Evolutionary conservation across 2,113 vertebrate genomes (phyloP).

Genomic region (Ochotona curzoniae): DNA sequence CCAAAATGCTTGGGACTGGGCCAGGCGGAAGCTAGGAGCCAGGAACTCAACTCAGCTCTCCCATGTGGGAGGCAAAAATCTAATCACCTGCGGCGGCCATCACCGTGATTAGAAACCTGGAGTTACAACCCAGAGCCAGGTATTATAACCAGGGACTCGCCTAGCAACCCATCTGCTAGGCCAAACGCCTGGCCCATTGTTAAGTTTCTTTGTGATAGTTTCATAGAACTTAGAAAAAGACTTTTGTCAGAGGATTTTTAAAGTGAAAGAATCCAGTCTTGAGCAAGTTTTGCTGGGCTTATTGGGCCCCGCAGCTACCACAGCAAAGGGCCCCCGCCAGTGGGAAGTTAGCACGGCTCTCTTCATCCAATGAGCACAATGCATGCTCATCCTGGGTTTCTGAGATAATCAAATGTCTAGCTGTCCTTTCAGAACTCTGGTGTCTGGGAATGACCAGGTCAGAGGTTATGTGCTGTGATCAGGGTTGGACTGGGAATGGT

Average conservation of each 20-base stretch:
- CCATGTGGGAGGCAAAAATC: too few relatives aligned
- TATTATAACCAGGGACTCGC: too few relatives aligned
- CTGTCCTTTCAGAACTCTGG: not conserved
- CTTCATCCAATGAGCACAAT: not conserved
- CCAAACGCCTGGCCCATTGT: too few relatives aligned
- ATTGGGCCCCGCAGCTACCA: not conserved
- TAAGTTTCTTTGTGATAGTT: not conserved
- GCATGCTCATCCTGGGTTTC: not conserved
- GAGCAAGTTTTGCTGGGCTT: not conserved
- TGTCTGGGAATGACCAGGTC: not conserved
- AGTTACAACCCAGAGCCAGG: too few relatives aligned
- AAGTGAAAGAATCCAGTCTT: not conserved
- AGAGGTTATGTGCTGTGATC: not conserved
- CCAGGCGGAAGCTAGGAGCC: too few relatives aligned
- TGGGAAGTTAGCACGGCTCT: not conserved
- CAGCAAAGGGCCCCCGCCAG: not conserved
- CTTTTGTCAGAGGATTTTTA: too few relatives aligned
- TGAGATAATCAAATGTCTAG: not conserved
- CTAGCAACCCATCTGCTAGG: too few relatives aligned
- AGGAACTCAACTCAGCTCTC: too few relatives aligned
- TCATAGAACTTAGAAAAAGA: not conserved
- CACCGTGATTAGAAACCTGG: too few relatives aligned
- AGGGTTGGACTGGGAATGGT: not conserved
- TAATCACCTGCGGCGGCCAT: too few relatives aligned
- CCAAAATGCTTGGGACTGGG: too few relatives aligned